Base-by-base conservation (phyloP, 2,888 invertebrate species). In the Andrena dorsata region DNA sequence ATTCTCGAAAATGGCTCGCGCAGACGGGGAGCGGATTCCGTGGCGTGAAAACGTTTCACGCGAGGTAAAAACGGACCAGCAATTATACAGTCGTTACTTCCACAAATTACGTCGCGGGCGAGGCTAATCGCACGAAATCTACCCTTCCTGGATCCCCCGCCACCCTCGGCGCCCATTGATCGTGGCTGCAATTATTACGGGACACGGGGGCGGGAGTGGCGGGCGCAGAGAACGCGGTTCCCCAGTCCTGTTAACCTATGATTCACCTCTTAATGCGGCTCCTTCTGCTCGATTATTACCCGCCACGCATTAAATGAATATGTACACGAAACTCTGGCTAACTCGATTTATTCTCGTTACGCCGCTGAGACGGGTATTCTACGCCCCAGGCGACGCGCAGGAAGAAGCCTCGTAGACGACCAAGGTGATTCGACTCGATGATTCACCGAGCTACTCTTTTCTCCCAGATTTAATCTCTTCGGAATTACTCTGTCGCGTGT, bases 251-350 rank as follows among this genome's bases (percentile, higher is more conserved):
- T 90, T 90, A 91, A 91, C 90, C 90, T 89, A 93, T 93, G 92
- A 93, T 92, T 92, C 92, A 93, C 91, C 91, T 91, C 91, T 92
- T 92, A 91, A 92, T 85, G 86, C 88, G 90, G 85, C 88, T 90
- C 87, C 87, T 86, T 90, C 87, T 86, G 86, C 86, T 86, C 88
- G 86, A 87, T 90, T 88, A 91, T 89, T 90, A 90, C 86, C 41
- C 82, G 87, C 83, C 84, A 85, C 77, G 83, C 85, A 85, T 88
- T 91, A 90, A 92, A 93, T 92, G 90, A 92, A 93, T 93, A 91
- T 93, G 92, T 92, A 92, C 92, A 93, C 91, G 92, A 92, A 93
- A 92, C 91, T 92, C 85, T 85, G 85, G 77, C 90, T 92, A 92
- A 92, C 92, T 92, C 91, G 88, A 93, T 93, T 92, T 90, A 78